Percentiles rank a stretch among this genome's conserved stretches.
Evolutionary conservation across 1,140 invertebrate species (phyloP).

Genomic region (Drosophila varians): DNA sequence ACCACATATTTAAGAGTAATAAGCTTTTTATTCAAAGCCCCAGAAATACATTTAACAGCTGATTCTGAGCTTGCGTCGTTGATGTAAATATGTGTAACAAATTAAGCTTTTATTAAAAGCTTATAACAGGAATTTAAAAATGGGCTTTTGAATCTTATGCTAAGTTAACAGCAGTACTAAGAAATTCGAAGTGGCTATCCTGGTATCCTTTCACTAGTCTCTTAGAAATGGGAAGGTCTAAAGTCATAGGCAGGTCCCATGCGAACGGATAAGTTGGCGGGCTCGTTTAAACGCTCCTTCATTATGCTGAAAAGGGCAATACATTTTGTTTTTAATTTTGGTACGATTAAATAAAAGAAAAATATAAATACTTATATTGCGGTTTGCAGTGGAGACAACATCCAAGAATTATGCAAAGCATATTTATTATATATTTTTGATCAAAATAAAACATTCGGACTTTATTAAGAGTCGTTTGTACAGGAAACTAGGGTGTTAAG

Average conservation of each 20-base stretch:
- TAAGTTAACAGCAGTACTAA: slow-evolving; percentile 1
- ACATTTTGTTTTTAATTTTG: too few species aligned
- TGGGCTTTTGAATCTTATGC: slow-evolving; percentile 5
- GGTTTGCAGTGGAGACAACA: too few species aligned
- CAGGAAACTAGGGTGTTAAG: too few species aligned
- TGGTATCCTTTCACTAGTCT: neutral
- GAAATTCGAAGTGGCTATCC: slow-evolving; percentile 14
- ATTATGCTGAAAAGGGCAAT: slow-evolving; percentile 40
- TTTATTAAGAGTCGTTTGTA: too few species aligned
- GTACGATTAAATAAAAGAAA: too few species aligned
- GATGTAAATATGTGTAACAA: slow-evolving; percentile 13
- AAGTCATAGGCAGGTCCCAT: slow-evolving; percentile 65
- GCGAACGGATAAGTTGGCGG: slow-evolving; percentile 59
- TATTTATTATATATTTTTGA: too few species aligned
- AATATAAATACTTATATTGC: too few species aligned
- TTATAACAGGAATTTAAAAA: slow-evolving; percentile 10
- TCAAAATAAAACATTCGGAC: too few species aligned
- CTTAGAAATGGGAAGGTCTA: slow-evolving; percentile 44
- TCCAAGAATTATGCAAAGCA: too few species aligned
- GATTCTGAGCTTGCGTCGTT: slow-evolving; percentile 24
- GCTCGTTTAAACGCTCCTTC: slow-evolving; percentile 53
- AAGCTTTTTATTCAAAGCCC: slow-evolving; percentile 7
- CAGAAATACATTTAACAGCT: slow-evolving; percentile 3
- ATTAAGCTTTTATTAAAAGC: slow-evolving; percentile 27
- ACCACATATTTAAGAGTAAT: neutral